Conservation (phyloP, 2,797 vertebrate species). For the Sebastes diaconus region DNA sequence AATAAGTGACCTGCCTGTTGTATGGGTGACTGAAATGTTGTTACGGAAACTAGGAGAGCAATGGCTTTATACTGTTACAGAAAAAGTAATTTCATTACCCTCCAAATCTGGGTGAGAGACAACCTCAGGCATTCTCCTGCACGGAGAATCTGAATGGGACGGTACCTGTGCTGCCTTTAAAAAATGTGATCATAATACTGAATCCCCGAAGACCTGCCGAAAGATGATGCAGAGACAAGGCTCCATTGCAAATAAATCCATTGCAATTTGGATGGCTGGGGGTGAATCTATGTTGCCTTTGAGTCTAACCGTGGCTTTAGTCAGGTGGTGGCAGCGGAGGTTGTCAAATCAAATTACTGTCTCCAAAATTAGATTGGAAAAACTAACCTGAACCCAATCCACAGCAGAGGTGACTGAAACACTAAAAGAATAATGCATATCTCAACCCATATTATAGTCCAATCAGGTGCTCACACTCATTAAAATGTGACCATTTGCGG, state of each 20-base stretch:
- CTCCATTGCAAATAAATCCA: slow-evolving; percentile 5
- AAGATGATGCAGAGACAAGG: neutral
- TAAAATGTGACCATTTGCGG: neutral
- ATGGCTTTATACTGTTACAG: neutral
- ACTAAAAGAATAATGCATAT: slow-evolving; percentile 14
- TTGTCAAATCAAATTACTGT: slow-evolving; percentile 45
- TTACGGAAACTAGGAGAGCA: neutral
- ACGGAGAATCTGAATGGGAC: slow-evolving; percentile 1
- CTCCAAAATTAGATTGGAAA: slow-evolving; percentile 42
- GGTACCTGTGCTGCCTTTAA: neutral
- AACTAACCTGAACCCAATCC: slow-evolving; percentile 27
- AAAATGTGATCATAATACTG: neutral
- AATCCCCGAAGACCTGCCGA: neutral
- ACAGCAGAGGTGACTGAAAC: slow-evolving; percentile 16
- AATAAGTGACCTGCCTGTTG: neutral
- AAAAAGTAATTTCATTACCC: slow-evolving; percentile 23
- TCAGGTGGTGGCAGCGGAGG: neutral
- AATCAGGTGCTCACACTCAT: neutral
- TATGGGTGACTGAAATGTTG: neutral
- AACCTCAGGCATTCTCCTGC: slow-evolving; percentile 10
- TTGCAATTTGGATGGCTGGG: neutral
- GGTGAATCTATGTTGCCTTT: slow-evolving; percentile 18
- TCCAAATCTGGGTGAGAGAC: neutral
- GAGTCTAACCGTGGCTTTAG: slow-evolving; percentile 15
- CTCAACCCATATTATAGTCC: neutral